phyloP scores from a whole-genome alignment of 2,113 vertebrate species.

The Origma solitaria region DNA sequence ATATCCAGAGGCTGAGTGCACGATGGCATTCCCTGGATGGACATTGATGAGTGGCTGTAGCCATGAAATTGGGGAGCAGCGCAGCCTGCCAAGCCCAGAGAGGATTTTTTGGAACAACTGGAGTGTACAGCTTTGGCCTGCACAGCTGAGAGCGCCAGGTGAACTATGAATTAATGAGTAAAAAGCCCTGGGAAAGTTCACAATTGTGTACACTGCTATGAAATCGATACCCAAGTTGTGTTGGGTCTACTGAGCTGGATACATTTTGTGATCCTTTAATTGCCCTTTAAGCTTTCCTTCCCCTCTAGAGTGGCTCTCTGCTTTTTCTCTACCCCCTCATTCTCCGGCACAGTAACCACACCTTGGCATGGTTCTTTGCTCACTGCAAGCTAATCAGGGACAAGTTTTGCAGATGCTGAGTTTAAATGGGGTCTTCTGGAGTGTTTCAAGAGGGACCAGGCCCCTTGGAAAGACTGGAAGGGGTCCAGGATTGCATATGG shows the following conservation, averaged over 20 bases:
- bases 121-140: not conserved
- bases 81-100: not conserved
- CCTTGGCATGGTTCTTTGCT: not conserved
- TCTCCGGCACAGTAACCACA: not conserved
- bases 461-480: not conserved
- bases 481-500: not conserved
- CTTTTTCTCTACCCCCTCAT: not conserved
- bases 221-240: not conserved
- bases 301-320: accelerated
- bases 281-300: not conserved
- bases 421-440: not conserved
- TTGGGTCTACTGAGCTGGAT: not conserved
- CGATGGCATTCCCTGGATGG: not conserved
- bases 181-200: not conserved
- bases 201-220: accelerated
- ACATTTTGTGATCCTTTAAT: not conserved
- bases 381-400: not conserved
- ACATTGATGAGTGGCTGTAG: not conserved
- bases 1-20: not conserved
- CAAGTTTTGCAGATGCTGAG: not conserved
- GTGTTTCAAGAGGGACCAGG: not conserved
- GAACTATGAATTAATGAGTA: not conserved
- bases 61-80: not conserved
- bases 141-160: not conserved
- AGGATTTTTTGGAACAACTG: not conserved